Evolutionary conservation across 1,140 invertebrate genomes (phyloP), one percentile per base, ranked within the genome.

Genomic region (Lysiphlebus fabarum): DNA sequence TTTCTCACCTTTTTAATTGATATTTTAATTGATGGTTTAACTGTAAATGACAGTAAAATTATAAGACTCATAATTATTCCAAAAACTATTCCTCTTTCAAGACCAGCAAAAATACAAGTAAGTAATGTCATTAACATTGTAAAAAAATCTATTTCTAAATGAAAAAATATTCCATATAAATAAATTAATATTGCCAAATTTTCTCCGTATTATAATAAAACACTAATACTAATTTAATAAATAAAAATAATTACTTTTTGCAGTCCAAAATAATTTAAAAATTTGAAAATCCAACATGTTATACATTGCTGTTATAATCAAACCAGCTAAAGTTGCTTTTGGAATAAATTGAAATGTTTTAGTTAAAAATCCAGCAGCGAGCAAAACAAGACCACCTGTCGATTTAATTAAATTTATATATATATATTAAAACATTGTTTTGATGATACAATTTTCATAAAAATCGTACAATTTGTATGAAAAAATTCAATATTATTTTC

Each of bases 211-310:
- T n/a, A n/a, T n/a, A n/a, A n/a, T n/a, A n/a, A n/a, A n/a, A n/a
- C n/a, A n/a, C n/a, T n/a, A n/a, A n/a, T n/a, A n/a, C n/a, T n/a
- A n/a, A n/a, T n/a, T n/a, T n/a, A n/a, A n/a, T n/a, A n/a, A n/a
- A 26, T 26, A 26, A 26, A 26, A 26, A 26, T 26, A 26, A 4
- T 26, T 76, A 91, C 90, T 90, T 78, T 90, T 91, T 6, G 88
- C 87, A 56, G 79, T 83, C 90, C 90, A 94, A 42, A 93, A 84
- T 6, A 89, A 80, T 3, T 79, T 76, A 56, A 91, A 84, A 8
- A 87, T 86, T 51, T 88, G 81, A 64, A 89, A 86, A 68, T 93
- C 90, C 58, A 90, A 80, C 83, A 91, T 87, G 62, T 87, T 87
- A 34, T 90, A 81, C 81, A 91, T 90, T 14, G 89, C 87, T 37